These are phyloP conservation scores for Aphyosemion australe DNA, from an alignment of 2,113 vertebrate species.

Conservation along the genomic window DNA sequence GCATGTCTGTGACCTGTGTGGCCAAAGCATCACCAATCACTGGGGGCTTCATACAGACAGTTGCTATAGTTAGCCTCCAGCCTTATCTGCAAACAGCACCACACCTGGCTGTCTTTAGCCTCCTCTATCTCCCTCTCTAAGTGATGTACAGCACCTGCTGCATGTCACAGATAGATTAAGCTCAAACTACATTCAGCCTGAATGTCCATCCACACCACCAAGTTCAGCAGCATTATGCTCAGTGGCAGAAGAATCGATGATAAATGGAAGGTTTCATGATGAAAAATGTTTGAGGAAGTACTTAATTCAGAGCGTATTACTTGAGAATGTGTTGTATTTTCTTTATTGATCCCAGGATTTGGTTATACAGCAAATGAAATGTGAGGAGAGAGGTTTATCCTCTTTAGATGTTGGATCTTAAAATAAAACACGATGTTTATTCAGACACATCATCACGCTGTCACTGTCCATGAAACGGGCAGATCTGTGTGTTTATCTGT, in stretches of 20 bases:
- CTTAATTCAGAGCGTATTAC: constrained; percentile 41
- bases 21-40: constrained; percentile 38
- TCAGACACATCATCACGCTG: constrained; percentile 26
- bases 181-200: constrained; percentile 42
- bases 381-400: constrained; percentile 13
- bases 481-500: constrained; percentile 30
- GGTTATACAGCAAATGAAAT: constrained; percentile 49
- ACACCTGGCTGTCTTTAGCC: constrained; percentile 51
- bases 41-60: constrained; percentile 34
- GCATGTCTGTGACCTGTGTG: constrained; percentile 38
- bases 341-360: constrained; percentile 55
- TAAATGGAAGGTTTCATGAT: constrained; percentile 52
- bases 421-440: constrained; percentile 34
- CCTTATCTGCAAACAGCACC: constrained; percentile 66
- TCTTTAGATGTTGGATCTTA: constrained; percentile 37
- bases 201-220: constrained; percentile 39
- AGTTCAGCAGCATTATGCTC: constrained; percentile 37
- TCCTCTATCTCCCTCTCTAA: constrained; percentile 34
- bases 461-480: constrained; percentile 20
- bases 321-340: constrained; percentile 50
- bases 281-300: constrained; percentile 35
- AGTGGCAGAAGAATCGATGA: constrained; percentile 34
- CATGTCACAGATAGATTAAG: constrained; percentile 66
- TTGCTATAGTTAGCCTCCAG: constrained; percentile 52
- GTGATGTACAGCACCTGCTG: constrained; percentile 65